Percentiles rank a stretch among this genome's conserved stretches.
Conservation (phyloP, 2,113 vertebrate species). For the Menura novaehollandiae region DNA sequence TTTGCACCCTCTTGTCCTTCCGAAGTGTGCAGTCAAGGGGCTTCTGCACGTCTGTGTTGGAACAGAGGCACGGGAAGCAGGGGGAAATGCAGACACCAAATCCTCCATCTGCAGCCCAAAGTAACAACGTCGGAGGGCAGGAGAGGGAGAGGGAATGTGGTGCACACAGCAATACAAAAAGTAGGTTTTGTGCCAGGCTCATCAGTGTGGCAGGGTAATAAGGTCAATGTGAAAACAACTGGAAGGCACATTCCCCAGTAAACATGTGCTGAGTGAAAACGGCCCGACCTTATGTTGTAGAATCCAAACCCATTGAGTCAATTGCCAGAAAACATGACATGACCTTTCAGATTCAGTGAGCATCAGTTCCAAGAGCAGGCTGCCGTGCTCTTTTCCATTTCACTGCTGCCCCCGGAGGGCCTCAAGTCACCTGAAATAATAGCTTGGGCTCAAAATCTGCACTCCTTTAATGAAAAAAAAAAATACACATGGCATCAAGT, state of each 20-base stretch:
- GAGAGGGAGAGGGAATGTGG: not conserved
- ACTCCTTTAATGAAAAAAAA: slow-evolving; percentile 82
- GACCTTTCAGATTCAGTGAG: slow-evolving; percentile 96
- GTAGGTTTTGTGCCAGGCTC: slow-evolving; percentile 76
- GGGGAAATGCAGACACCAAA: not conserved
- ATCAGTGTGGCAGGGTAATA: slow-evolving; percentile 87
- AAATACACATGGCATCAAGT: slow-evolving; percentile 77
- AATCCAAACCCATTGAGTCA: slow-evolving; percentile 96
- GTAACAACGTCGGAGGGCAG: not conserved
- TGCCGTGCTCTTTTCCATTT: slow-evolving; percentile 89
- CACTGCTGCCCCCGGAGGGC: slow-evolving; percentile 82
- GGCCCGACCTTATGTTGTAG: slow-evolving; percentile 86
- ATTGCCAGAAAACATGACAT: slow-evolving; percentile 97
- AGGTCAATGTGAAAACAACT: slow-evolving; percentile 94
- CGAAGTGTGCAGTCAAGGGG: not conserved
- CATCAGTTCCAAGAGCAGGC: slow-evolving; percentile 84
- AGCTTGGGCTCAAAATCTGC: slow-evolving; percentile 83
- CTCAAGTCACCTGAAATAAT: slow-evolving; percentile 92
- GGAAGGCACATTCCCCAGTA: slow-evolving; percentile 87
- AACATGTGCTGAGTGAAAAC: slow-evolving; percentile 84
- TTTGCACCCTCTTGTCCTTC: not conserved
- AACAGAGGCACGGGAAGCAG: not conserved
- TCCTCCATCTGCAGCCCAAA: not conserved
- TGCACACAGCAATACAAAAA: not conserved
- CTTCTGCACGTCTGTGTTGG: not conserved